Conservation (phyloP, 2,797 vertebrate species). For the Urosaurus nigricauda region DNA sequence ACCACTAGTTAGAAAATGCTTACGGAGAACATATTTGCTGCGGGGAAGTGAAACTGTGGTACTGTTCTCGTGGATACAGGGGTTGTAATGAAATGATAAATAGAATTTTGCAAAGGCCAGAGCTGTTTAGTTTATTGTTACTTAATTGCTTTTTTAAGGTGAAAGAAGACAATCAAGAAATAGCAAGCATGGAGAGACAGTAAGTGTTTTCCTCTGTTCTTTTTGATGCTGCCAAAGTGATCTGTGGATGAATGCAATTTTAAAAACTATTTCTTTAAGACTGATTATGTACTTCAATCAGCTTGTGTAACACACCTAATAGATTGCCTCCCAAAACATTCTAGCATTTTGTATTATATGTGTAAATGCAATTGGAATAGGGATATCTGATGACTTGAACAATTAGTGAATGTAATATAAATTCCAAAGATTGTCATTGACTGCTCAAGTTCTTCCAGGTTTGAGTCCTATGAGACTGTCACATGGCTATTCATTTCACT, state of each 20-base stretch:
- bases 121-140: rapidly evolving
- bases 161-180: slow-evolving; percentile 96
- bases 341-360: background rate
- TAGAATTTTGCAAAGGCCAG: background rate
- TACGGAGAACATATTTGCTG: too few species aligned
- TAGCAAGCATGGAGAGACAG: slow-evolving; percentile 96
- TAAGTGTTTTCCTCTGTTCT: slow-evolving; percentile 77
- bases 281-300: background rate
- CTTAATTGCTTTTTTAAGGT: slow-evolving; percentile 81
- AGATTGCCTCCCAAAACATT: background rate
- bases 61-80: too few species aligned
- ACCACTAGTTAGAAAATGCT: too few species aligned
- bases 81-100: too few species aligned
- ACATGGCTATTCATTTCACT: background rate
- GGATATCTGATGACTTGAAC: slow-evolving; percentile 1
- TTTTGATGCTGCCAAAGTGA: background rate
- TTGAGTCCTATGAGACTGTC: too few species aligned
- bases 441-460: background rate
- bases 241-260: background rate
- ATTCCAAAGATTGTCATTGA: background rate
- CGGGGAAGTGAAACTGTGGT: too few species aligned
- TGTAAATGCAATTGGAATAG: background rate
- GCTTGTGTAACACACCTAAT: background rate
- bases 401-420: background rate
- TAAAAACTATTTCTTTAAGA: background rate